Evolutionary conservation across 2,888 invertebrate species (phyloP).

Genomic region (Liopterus haemorrhoidalis): DNA sequence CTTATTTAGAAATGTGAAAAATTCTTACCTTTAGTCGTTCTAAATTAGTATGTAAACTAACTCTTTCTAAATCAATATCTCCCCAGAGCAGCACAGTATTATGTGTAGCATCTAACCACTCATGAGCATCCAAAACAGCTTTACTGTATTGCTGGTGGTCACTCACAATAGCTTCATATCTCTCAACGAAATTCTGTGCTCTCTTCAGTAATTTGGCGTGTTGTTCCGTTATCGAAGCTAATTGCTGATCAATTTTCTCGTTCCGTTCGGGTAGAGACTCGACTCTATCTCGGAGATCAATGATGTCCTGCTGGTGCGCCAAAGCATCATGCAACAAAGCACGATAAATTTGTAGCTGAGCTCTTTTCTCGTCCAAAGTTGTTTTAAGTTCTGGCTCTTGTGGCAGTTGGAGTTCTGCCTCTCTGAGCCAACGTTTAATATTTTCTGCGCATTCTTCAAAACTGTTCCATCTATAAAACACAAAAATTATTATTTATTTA

Average conservation of each 20-base stretch:
- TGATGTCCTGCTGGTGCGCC: constrained; percentile 77
- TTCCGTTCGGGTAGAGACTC: constrained; percentile 74
- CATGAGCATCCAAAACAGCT: constrained; percentile 77
- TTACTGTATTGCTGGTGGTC: constrained; percentile 85
- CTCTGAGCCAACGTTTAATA: constrained; percentile 72
- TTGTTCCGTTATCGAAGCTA: constrained; percentile 63
- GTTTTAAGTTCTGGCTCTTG: constrained; percentile 75
- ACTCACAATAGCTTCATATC: constrained; percentile 80
- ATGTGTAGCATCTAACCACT: constrained; percentile 80
- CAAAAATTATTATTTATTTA: constrained; percentile 5
- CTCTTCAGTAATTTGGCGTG: constrained; percentile 65
- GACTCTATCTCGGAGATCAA: constrained; percentile 73
- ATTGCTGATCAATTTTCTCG: constrained; percentile 65
- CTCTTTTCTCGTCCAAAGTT: constrained; percentile 85
- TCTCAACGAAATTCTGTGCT: constrained; percentile 71
- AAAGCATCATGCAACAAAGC: constrained; percentile 75
- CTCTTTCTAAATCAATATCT: constrained; percentile 75
- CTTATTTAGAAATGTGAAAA: constrained; percentile 9
- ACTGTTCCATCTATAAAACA: constrained; percentile 65
- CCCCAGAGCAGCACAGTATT: constrained; percentile 78
- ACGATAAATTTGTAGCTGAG: constrained; percentile 78
- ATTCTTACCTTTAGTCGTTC: constrained; percentile 63
- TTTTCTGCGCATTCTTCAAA: constrained; percentile 80
- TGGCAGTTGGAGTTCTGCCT: constrained; percentile 68
- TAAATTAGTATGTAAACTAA: constrained; percentile 78